phyloP scores from a whole-genome alignment of 2,113 vertebrate species.

The Pseudopodoces humilis region DNA sequence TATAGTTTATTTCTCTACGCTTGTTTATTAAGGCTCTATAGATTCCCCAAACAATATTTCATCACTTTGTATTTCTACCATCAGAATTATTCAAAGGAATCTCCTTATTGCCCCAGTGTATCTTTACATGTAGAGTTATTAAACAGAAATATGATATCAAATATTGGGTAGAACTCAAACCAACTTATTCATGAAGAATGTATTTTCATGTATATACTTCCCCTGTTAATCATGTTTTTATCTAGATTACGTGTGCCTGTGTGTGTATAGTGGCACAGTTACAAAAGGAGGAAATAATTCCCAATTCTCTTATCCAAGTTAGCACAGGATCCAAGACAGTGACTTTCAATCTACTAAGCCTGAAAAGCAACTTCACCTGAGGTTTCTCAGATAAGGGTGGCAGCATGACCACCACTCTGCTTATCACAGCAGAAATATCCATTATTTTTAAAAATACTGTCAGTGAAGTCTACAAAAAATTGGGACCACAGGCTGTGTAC shows the following conservation, averaged over 20 bases:
- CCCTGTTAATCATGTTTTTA: neutral
- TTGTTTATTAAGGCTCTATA: neutral
- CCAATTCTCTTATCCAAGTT: neutral
- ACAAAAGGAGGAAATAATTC: neutral
- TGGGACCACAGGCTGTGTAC: neutral
- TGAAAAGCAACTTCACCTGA: neutral
- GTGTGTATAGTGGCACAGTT: neutral
- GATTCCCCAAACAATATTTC: neutral
- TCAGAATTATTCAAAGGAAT: neutral
- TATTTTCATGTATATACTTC: neutral
- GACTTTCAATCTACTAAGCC: neutral
- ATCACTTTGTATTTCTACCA: neutral
- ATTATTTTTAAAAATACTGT: neutral
- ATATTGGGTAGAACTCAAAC: neutral
- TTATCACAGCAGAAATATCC: neutral
- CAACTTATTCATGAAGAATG: neutral
- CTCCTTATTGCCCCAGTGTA: neutral
- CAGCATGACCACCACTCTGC: neutral
- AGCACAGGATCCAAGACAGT: neutral
- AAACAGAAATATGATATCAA: neutral
- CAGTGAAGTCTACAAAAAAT: neutral
- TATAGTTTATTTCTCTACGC: neutral
- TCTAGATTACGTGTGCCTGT: accelerated
- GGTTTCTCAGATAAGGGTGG: neutral
- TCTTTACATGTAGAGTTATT: neutral